Evolutionary conservation across 2,888 invertebrate species (phyloP), one percentile per base, ranked within the genome.

Genomic region (Microctonus aethiopoides): DNA sequence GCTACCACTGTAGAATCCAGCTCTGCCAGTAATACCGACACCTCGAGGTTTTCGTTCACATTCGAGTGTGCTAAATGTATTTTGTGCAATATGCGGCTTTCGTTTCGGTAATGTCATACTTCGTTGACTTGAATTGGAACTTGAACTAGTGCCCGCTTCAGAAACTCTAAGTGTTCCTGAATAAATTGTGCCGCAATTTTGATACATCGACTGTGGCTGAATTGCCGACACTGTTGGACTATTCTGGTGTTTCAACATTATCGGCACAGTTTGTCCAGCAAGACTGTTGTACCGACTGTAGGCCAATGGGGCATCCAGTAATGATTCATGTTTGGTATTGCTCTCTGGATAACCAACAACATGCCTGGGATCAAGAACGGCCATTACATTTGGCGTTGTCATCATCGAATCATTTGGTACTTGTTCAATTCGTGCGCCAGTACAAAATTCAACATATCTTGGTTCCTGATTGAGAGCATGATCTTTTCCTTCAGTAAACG

Each of bases 211-310:
- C 26, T 84, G 86, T 2, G 85, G 80, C 57, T 83, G 85, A 34
- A 83, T 84, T 9, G 84, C 83, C n/a, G 86, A 82, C n/a, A 85
- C 83, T 6, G 85, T 80, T 0, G 84, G 76, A 13, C 74, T 71
- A 62, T 81, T 84, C 20, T 85, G 84, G 62, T 86, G 85, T 67
- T 86, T 86, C 54, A 86, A 67, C 3, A 84, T 85, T 54, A 86
- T 86, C n/a, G 86, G 86, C 2, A 86, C 86, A 0, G 86, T 86
- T 61, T 86, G 86, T 1, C 86, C 86, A 5, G 86, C 86, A 10
- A 86, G 70, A 66, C 79, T 85, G 65, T 82, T 84, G 72, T 79
- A 80, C 0, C 82, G 80, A 63, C 84, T 84, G 74, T 78, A 84
- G 10, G 80, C 83, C 32, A 82, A 79, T 0, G 84, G 80, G 2